A percentile compares a stretch with the other conserved stretches of the same genome.
Evolutionary conservation across 1,140 invertebrate genomes (phyloP).

Genomic region (Chionoecetes opilio): DNA sequence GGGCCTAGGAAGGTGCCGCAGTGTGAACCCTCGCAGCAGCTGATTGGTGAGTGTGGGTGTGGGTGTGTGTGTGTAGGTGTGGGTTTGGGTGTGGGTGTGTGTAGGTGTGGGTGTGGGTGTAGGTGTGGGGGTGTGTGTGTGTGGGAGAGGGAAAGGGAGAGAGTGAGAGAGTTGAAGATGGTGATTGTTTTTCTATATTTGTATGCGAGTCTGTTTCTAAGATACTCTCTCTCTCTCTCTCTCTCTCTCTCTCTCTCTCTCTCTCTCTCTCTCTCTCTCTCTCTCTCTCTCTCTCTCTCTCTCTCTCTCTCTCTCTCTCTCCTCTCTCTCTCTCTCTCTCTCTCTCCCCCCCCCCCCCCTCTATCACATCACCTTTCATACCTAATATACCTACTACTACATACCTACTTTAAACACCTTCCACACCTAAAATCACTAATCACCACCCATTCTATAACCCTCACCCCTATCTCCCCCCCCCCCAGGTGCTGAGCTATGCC

Average conservation of each 20-base stretch:
- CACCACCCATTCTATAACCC: no score
- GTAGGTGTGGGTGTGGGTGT: no score
- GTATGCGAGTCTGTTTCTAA: no score
- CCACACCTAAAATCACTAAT: no score
- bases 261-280: no score
- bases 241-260: no score
- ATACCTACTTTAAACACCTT: neutral
- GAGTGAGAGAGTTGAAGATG: neutral
- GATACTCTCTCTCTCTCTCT: no score
- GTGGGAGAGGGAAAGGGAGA: no score
- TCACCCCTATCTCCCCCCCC: neutral
- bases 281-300: neutral
- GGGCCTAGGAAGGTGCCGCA: constrained; percentile 71
- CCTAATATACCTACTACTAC: neutral
- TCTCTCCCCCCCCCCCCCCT: neutral
- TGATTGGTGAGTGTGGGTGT: constrained; percentile 63
- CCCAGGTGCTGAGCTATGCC: constrained; percentile 72
- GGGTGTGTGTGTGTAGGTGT: neutral
- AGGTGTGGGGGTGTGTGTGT: no score
- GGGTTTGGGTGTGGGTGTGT: no score
- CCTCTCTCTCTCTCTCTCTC: neutral
- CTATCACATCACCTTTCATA: neutral
- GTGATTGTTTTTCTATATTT: no score
- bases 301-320: no score
- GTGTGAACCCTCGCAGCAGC: constrained; percentile 59